Evolutionary conservation across 1,140 invertebrate genomes (phyloP).

Genomic region (Pemphigus obesinymphae): DNA sequence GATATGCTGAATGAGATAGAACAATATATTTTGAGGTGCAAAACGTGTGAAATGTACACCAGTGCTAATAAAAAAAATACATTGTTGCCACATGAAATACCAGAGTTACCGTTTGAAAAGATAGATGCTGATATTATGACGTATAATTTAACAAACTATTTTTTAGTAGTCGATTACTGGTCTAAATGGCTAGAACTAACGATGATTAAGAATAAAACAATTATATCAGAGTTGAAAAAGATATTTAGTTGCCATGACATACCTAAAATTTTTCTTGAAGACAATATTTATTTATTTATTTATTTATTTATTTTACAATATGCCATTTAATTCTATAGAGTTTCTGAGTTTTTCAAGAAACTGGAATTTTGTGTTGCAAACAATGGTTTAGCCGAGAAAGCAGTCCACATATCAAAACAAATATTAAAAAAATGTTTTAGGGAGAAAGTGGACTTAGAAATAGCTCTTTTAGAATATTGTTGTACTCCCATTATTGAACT

Average conservation of each 20-base stretch:
- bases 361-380: no score
- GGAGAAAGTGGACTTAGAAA: not conserved
- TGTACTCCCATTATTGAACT: not conserved
- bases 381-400: conserved; percentile 44
- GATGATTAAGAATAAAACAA: not conserved
- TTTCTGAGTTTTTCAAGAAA: conserved; percentile 39
- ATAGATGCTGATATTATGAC: not conserved
- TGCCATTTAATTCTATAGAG: conserved; percentile 40
- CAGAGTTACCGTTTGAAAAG: not conserved
- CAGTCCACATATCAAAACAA: conserved; percentile 42
- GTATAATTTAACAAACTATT: not conserved
- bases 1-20: not conserved
- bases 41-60: not conserved
- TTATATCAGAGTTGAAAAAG: not conserved
- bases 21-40: not conserved
- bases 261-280: not conserved
- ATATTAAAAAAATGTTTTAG: conserved; percentile 36
- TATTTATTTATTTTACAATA: not conserved
- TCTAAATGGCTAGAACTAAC: not conserved
- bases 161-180: not conserved
- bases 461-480: not conserved
- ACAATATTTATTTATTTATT: not conserved
- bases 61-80: not conserved
- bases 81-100: not conserved
- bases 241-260: not conserved